Evolutionary conservation across 2,113 vertebrate species (phyloP), one percentile per base, ranked within the genome.

Genomic region (Ceratotherium simum): DNA sequence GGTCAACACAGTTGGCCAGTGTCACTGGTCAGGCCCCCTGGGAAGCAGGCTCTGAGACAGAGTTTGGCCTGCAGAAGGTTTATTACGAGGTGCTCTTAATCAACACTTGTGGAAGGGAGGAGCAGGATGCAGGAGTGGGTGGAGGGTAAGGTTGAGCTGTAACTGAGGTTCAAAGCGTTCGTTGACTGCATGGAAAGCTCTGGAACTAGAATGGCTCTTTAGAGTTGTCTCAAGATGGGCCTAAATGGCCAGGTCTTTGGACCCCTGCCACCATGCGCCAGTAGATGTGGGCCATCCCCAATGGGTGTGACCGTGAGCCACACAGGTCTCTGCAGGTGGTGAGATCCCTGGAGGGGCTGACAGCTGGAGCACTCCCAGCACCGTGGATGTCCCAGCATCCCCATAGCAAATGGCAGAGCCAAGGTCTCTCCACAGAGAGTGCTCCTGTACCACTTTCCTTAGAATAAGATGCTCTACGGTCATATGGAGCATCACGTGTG

Each of bases 211-310:
- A 91, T 13, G 51, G 54, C 11, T 58, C 42, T 86, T 46, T 76
- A 75, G 27, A 4, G 2, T 70, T 64, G 33, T 75, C 33, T 84
- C 56, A 8, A 29, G 18, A 36, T 51, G 56, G 42, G 25, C 27
- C 65, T 9, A 64, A 14, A 70, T 58, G 62, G 33, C 5, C 2
- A 21, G 51, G 46, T 5, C 42, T 72, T 51, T 78, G n/a, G 3
- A 18, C 10, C 0, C 2, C 21, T 48, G 27, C 85, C 36, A 21
- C 12, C 2, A 21, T 11, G 0, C 0, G n/a, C 23, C 14, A 0
- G 42, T 33, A 27, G 29, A 21, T 20, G 51, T 33, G 25, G 75
- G 58, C 62, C 54, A 33, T 36, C 20, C 42, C 31, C 6, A 36
- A 21, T 87, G 17, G 21, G 13, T 3, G 33, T 76, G 33, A 39